Evolutionary conservation across 2,888 invertebrate genomes (phyloP).

Genomic region (Drosophila antonietae): DNA sequence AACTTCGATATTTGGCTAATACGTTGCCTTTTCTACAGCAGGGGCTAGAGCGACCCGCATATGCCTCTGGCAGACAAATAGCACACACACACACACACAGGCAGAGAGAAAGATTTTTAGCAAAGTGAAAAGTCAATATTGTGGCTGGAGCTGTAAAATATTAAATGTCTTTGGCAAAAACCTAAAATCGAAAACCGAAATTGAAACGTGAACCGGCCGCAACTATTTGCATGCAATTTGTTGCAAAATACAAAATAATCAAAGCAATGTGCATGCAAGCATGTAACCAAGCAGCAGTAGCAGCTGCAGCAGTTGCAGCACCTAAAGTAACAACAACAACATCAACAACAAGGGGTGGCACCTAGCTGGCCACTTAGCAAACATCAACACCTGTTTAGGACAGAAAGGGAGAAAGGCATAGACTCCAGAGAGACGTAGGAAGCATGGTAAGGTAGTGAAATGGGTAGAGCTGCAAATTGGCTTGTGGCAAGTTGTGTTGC

Average conservation of each 20-base stretch:
- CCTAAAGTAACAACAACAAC: background rate
- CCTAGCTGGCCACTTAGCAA: constrained; percentile 69
- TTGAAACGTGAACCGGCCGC: constrained; percentile 38
- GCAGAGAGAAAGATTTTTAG: constrained; percentile 1
- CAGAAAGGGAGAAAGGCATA: background rate
- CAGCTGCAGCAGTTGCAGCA: background rate
- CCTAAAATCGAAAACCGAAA: constrained; percentile 12
- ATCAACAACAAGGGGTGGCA: constrained; percentile 1
- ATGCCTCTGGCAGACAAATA: constrained; percentile 25
- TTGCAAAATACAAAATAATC: constrained; percentile 75
- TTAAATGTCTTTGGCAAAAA: constrained; percentile 64
- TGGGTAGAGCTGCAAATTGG: constrained; percentile 64
- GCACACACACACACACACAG: constrained; percentile 4
- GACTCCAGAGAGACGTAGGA: background rate
- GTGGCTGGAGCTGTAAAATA: constrained; percentile 66
- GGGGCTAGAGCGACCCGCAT: constrained; percentile 3
- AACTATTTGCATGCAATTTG: constrained; percentile 78
- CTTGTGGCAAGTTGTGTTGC: constrained; percentile 52
- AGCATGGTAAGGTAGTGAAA: background rate
- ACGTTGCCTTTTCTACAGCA: constrained; percentile 8
- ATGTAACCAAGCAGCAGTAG: constrained; percentile 25
- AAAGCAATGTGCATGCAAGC: constrained; percentile 72
- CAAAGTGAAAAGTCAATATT: constrained; percentile 73
- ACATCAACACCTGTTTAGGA: constrained; percentile 75
- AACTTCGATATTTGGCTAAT: constrained; percentile 42